Conservation (phyloP, 2,888 invertebrate species). For the Agriopis leucophaearia region DNA sequence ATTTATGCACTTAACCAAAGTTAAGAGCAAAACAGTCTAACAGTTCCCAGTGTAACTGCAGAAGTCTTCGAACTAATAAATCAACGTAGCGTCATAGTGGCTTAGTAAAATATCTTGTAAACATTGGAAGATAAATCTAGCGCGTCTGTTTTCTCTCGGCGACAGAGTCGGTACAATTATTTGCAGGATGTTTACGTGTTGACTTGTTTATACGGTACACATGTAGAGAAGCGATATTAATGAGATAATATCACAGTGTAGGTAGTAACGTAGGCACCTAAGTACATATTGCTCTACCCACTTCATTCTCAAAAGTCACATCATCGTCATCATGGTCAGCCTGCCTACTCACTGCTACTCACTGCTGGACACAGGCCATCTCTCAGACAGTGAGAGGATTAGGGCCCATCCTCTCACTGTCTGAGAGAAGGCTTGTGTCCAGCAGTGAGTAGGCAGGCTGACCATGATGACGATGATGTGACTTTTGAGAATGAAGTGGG, state of each 20-base stretch:
- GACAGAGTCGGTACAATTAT: slow-evolving; percentile 62
- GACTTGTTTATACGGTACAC: slow-evolving; percentile 52
- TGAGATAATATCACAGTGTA: slow-evolving; percentile 43
- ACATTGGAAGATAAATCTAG: slow-evolving; percentile 62
- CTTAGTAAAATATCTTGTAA: slow-evolving; percentile 53
- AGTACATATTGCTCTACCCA: too few species aligned
- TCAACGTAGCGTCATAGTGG: slow-evolving; percentile 20
- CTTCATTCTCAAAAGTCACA: too few species aligned
- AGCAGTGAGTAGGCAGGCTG: too few species aligned
- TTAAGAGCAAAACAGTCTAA: slow-evolving; percentile 10
- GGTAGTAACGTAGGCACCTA: slow-evolving; percentile 43
- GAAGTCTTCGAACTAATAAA: slow-evolving; percentile 20
- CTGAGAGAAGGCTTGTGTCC: too few species aligned
- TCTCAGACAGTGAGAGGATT: too few species aligned
- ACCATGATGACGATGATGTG: too few species aligned
- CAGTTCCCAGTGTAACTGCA: neutral
- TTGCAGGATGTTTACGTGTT: slow-evolving; percentile 72
- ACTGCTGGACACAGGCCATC: too few species aligned
- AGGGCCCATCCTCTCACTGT: too few species aligned
- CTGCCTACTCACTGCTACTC: too few species aligned
- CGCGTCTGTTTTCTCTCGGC: slow-evolving; percentile 72
- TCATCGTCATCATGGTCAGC: too few species aligned
- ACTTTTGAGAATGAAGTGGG: too few species aligned
- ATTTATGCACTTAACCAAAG: slow-evolving; percentile 5
- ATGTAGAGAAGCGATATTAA: slow-evolving; percentile 25